phyloP scores from a whole-genome alignment of 2,113 vertebrate species.

The Saguinus midas region DNA sequence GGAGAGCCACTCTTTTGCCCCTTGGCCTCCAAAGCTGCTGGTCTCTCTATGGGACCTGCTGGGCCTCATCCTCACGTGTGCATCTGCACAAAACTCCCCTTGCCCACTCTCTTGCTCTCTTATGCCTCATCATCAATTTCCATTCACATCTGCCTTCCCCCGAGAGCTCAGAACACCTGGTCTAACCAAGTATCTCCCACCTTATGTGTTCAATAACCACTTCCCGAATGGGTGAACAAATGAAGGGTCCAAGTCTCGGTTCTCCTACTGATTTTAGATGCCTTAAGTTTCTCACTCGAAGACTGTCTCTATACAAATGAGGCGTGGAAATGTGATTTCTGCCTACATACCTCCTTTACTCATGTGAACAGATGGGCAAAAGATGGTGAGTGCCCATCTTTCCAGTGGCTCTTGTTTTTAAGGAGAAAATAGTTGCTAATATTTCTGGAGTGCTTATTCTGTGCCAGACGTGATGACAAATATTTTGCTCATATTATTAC shows the following conservation, averaged over 20 bases:
- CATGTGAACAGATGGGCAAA: rapidly evolving
- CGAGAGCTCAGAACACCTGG: rapidly evolving
- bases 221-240: rapidly evolving
- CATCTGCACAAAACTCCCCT: rapidly evolving
- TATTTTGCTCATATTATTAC: neutral
- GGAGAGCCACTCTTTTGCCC: too few relatives aligned
- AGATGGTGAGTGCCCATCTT: rapidly evolving
- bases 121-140: rapidly evolving
- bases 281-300: neutral
- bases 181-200: neutral
- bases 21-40: neutral
- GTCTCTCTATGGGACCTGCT: rapidly evolving
- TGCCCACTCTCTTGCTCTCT: too few relatives aligned
- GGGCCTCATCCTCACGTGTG: rapidly evolving
- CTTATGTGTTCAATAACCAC: neutral
- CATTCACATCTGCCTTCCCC: rapidly evolving
- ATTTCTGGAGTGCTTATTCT: neutral
- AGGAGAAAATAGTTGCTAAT: neutral
- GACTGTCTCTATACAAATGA: neutral
- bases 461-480: neutral
- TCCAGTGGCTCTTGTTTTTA: neutral
- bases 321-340: neutral
- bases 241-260: rapidly evolving
- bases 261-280: neutral
- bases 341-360: neutral